These are phyloP conservation scores for Parauchenoglanis ngamensis DNA, from an alignment of 2,797 vertebrate genomes.

Conservation along the genomic window DNA sequence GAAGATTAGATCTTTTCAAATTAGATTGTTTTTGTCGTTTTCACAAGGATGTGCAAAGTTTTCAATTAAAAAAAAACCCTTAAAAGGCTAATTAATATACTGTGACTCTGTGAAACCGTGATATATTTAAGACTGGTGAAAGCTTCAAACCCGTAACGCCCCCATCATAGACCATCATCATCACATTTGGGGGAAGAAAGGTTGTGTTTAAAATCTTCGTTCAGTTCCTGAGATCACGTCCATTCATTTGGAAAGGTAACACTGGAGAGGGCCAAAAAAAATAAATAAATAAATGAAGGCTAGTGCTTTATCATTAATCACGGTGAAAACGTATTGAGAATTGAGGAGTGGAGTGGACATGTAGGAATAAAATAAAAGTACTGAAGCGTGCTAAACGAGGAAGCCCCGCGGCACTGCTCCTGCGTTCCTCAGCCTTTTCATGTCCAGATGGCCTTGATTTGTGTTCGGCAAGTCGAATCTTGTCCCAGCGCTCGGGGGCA, in stretches of 20 bases:
- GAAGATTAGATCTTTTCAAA: too few species aligned
- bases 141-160: too few species aligned
- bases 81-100: too few species aligned
- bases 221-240: neutral
- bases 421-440: slow-evolving; percentile 12
- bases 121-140: neutral
- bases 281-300: too few species aligned
- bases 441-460: slow-evolving; percentile 22
- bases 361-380: neutral
- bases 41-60: too few species aligned
- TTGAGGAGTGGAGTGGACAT: neutral
- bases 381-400: neutral
- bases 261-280: neutral
- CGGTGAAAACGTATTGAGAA: neutral
- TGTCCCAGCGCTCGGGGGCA: neutral
- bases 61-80: too few species aligned
- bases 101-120: too few species aligned
- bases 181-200: neutral
- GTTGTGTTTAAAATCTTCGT: neutral
- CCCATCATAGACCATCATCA: neutral
- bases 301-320: neutral
- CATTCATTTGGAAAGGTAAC: neutral
- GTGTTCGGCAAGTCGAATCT: neutral
- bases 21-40: too few species aligned
- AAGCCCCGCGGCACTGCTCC: slow-evolving; percentile 12